These are phyloP conservation scores for Eclectus roratus DNA, from an alignment of 2,113 vertebrate genomes.

Conservation along the genomic window DNA sequence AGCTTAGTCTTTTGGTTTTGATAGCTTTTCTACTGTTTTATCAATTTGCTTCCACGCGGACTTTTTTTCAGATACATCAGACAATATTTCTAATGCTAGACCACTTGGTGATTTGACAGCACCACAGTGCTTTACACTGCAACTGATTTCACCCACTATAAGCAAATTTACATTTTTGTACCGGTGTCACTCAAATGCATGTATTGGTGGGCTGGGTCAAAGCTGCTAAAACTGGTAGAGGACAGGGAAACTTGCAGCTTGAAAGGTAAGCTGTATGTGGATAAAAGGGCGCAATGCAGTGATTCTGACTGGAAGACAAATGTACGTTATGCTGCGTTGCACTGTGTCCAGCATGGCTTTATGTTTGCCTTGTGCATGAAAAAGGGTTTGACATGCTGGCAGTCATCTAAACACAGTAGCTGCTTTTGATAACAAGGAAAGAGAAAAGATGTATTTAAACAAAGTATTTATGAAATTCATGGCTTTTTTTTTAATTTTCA, in stretches of 20 bases:
- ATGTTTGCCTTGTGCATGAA: background rate
- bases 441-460: background rate
- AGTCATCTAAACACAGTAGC: background rate
- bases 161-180: background rate
- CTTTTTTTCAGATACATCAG: background rate
- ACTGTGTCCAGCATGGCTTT: background rate
- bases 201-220: background rate
- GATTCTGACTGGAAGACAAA: background rate
- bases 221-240: background rate
- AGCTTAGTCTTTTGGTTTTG: background rate
- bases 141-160: background rate
- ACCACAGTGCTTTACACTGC: background rate
- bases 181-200: background rate
- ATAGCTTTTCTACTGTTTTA: background rate
- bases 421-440: background rate
- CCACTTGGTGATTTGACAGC: background rate
- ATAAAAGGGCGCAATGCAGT: background rate
- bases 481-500: background rate
- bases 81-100: background rate
- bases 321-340: rapidly evolving
- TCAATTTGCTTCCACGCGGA: background rate
- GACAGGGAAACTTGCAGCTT: background rate
- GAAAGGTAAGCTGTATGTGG: background rate
- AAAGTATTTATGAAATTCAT: background rate
- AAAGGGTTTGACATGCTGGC: background rate